A percentile compares a stretch with the other conserved stretches of the same genome.
Conservation (phyloP, 2,888 invertebrate genomes). For the Ceriagrion tenellum region DNA sequence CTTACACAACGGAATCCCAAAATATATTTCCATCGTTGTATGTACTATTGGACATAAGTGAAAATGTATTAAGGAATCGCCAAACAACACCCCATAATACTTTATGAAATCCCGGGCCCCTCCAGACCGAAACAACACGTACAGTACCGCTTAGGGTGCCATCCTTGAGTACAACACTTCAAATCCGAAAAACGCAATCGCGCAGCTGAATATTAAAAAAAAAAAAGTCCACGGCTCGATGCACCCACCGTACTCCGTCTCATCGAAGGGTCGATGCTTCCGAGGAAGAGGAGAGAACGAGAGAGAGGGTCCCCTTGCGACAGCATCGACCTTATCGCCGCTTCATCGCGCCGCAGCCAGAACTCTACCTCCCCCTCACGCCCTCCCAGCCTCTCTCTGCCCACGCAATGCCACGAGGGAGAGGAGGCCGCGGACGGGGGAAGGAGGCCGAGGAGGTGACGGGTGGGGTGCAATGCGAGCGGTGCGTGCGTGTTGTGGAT, state of each 20-base stretch:
- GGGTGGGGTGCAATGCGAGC: not conserved
- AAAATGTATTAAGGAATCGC: too few species aligned
- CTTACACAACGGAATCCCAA: too few species aligned
- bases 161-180: too few species aligned
- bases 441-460: not conserved
- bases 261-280: not conserved
- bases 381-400: not conserved
- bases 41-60: too few species aligned
- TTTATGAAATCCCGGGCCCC: too few species aligned
- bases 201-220: too few species aligned
- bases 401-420: not conserved
- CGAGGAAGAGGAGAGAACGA: not conserved
- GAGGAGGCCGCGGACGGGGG: not conserved
- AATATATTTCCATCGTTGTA: too few species aligned
- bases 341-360: not conserved
- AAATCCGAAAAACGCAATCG: too few species aligned
- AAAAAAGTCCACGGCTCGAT: not conserved
- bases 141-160: too few species aligned
- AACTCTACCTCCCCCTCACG: not conserved
- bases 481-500: not conserved
- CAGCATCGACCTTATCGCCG: constrained; percentile 1
- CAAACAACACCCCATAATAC: too few species aligned
- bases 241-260: not conserved
- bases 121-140: too few species aligned
- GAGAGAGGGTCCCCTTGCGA: not conserved